Conservation (phyloP, 2,888 invertebrate genomes). For the Halictus quadricinctus region DNA sequence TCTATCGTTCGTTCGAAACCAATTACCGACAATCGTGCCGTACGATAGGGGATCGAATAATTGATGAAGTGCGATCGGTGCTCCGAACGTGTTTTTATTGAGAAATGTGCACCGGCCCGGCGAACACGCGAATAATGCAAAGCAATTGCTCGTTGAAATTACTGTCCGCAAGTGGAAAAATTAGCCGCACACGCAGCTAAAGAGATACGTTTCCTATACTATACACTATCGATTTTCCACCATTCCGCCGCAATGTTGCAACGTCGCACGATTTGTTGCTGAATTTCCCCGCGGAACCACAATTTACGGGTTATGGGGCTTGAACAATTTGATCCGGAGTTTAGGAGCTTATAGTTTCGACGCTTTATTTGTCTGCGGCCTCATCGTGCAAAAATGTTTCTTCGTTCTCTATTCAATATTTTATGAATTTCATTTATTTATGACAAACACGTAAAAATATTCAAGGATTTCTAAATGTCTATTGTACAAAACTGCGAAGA, state of each 20-base stretch:
- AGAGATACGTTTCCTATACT: background rate
- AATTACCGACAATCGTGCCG: background rate
- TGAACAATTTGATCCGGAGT: slow-evolving; percentile 5
- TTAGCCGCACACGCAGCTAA: slow-evolving; percentile 18
- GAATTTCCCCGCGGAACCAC: slow-evolving; percentile 37
- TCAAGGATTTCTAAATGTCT: no score
- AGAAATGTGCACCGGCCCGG: background rate
- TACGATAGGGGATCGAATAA: slow-evolving; percentile 11
- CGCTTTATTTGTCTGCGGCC: background rate
- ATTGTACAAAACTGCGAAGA: no score
- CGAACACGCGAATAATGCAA: slow-evolving; percentile 1
- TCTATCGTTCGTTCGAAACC: background rate
- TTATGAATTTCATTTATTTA: no score
- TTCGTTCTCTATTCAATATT: no score
- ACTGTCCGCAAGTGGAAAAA: slow-evolving; percentile 25
- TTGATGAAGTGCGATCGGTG: slow-evolving; percentile 16
- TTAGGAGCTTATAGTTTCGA: background rate
- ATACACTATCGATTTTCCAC: slow-evolving; percentile 39
- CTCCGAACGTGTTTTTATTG: background rate
- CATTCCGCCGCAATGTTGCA: slow-evolving; percentile 26
- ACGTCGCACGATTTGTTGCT: slow-evolving; percentile 36
- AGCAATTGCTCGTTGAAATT: slow-evolving; percentile 1
- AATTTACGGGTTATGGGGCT: slow-evolving; percentile 39
- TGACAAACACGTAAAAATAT: no score
- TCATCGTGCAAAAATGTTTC: background rate